Percentiles rank a stretch among this genome's conserved stretches.
These are phyloP conservation scores for Brienomyrus longianalis DNA, from an alignment of 2,113 vertebrate genomes.

Conservation along the genomic window DNA sequence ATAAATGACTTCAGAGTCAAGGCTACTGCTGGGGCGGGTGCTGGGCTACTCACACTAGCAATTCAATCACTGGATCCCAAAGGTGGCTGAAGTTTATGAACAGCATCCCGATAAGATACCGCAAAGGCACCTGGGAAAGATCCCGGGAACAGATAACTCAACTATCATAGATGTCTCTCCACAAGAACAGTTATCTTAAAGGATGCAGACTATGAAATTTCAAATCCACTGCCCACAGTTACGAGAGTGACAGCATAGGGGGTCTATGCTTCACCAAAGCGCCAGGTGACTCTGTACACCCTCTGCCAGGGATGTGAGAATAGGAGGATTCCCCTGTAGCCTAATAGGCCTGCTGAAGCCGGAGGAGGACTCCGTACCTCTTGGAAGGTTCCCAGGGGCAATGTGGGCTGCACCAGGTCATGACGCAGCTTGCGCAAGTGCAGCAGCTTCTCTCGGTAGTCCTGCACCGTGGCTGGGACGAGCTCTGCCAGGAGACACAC, in stretches of 20 bases:
- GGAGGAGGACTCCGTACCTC: conserved; percentile 59
- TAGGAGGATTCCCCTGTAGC: not conserved
- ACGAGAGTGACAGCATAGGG: not conserved
- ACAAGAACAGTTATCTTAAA: not conserved
- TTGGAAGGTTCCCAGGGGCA: conserved; percentile 66
- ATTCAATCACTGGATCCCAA: conserved; percentile 87
- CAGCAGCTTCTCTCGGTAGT: conserved; percentile 92
- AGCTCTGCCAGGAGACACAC: conserved; percentile 82
- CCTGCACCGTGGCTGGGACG: conserved; percentile 81
- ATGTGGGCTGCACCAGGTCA: conserved; percentile 68
- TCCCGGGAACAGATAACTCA: not conserved
- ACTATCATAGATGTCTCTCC: conserved; percentile 1
- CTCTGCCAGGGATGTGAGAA: not conserved
- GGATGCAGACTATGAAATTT: not conserved
- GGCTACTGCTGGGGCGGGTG: not conserved
- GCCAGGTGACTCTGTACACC: not conserved
- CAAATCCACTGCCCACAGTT: not conserved
- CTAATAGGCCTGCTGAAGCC: not conserved
- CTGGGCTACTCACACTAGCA: conserved; percentile 73
- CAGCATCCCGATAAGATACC: conserved; percentile 87
- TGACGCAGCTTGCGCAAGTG: conserved; percentile 82
- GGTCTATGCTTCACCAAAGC: not conserved
- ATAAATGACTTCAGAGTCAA: not conserved
- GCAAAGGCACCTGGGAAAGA: conserved; percentile 76
- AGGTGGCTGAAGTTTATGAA: conserved; percentile 89